phyloP scores from a whole-genome alignment of 2,888 invertebrate genomes.

The Unio delphinus region DNA sequence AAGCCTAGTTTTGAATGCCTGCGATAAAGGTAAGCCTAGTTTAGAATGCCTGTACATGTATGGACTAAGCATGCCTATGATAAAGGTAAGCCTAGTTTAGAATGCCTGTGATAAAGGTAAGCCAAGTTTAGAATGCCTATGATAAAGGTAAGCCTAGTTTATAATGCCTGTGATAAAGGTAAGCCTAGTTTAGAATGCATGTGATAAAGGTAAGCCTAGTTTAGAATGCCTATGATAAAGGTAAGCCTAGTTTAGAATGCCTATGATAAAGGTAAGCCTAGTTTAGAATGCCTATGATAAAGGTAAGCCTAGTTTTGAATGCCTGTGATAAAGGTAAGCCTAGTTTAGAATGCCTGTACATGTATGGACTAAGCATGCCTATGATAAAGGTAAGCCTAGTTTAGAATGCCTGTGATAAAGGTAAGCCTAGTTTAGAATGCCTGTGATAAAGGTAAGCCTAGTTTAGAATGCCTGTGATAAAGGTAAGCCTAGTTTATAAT shows the following conservation, averaged over 20 bases:
- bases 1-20: neutral
- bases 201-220: neutral
- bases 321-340: conserved; percentile 6
- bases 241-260: neutral
- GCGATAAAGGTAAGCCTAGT: neutral
- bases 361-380: conserved; percentile 4
- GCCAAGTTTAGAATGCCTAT: neutral
- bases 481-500: neutral
- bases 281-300: neutral
- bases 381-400: conserved; percentile 4
- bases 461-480: neutral
- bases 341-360: neutral
- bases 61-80: too few species aligned
- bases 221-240: neutral
- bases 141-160: neutral
- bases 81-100: too few species aligned
- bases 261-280: neutral
- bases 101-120: conserved; percentile 8
- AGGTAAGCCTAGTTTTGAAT: too few species aligned
- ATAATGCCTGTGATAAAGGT: neutral
- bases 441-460: too few species aligned
- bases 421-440: neutral
- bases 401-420: neutral
- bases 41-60: neutral
- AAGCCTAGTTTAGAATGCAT: too few species aligned